Evolutionary conservation across 2,888 invertebrate genomes (phyloP).

Genomic region (Vesta saturnalis): DNA sequence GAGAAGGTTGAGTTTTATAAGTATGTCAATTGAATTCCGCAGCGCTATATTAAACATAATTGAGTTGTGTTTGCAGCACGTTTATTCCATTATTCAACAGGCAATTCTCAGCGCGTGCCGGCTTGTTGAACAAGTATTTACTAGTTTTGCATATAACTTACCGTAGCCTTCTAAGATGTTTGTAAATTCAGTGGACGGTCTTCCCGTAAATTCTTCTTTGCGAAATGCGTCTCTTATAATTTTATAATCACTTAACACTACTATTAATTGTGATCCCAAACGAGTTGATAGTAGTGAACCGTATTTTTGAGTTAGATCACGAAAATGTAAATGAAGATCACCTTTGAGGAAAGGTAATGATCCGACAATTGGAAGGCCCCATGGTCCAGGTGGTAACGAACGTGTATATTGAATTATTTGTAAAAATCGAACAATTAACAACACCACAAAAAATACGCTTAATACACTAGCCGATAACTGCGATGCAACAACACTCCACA

Average conservation of each 20-base stretch:
- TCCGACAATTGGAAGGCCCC: conserved; percentile 87
- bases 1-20: conserved; percentile 46
- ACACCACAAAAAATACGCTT: conserved; percentile 63
- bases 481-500: conserved; percentile 61
- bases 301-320: conserved; percentile 79
- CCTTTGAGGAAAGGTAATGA: conserved; percentile 84
- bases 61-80: conserved; percentile 35
- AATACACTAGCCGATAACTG: conserved; percentile 61
- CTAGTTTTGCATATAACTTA: conserved; percentile 65
- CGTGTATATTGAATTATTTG: conserved; percentile 57
- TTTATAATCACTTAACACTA: conserved; percentile 88
- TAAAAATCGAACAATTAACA: conserved; percentile 59
- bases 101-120: conserved; percentile 39
- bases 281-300: conserved; percentile 84
- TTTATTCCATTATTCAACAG: conserved; percentile 42
- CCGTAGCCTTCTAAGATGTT: conserved; percentile 89
- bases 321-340: conserved; percentile 80
- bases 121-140: conserved; percentile 39
- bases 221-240: conserved; percentile 87
- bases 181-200: conserved; percentile 87
- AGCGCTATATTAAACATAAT: conserved; percentile 40
- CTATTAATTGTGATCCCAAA: conserved; percentile 83
- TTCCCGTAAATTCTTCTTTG: conserved; percentile 86
- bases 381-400: conserved; percentile 86
- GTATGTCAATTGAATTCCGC: conserved; percentile 56